phyloP scores from a whole-genome alignment of 2,113 vertebrate genomes.

The Salvelinus fontinalis region DNA sequence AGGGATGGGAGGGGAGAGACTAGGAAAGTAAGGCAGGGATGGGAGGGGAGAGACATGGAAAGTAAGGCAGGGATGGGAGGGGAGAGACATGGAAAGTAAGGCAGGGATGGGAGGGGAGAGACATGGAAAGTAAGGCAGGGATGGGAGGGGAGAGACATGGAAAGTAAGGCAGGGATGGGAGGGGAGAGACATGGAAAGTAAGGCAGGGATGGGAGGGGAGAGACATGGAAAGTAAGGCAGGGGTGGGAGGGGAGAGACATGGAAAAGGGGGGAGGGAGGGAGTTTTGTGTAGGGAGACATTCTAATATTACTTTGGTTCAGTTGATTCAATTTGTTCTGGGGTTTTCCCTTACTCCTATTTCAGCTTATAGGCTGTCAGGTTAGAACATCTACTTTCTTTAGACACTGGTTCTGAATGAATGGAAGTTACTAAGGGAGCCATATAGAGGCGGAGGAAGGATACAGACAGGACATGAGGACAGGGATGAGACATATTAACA shows the following conservation, averaged over 20 bases:
- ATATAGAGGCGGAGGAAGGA: not conserved
- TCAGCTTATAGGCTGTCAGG: no score
- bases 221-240: not conserved
- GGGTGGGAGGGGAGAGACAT: not conserved
- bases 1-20: no score
- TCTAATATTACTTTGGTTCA: no score
- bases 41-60: not conserved
- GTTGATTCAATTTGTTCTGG: no score
- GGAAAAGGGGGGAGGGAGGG: not conserved
- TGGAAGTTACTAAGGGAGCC: not conserved
- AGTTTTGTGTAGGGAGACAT: not conserved
- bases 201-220: not conserved
- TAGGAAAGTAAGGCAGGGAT: not conserved
- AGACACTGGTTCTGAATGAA: not conserved
- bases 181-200: not conserved
- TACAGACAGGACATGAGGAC: not conserved
- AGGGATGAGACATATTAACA: conserved; percentile 22
- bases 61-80: no score
- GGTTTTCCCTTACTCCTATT: no score
- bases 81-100: not conserved
- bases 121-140: not conserved
- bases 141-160: not conserved
- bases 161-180: not conserved
- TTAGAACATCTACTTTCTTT: not conserved
- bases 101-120: not conserved